Conservation (phyloP, 2,797 vertebrate genomes). For the Phaenicophaeus curvirostris region DNA sequence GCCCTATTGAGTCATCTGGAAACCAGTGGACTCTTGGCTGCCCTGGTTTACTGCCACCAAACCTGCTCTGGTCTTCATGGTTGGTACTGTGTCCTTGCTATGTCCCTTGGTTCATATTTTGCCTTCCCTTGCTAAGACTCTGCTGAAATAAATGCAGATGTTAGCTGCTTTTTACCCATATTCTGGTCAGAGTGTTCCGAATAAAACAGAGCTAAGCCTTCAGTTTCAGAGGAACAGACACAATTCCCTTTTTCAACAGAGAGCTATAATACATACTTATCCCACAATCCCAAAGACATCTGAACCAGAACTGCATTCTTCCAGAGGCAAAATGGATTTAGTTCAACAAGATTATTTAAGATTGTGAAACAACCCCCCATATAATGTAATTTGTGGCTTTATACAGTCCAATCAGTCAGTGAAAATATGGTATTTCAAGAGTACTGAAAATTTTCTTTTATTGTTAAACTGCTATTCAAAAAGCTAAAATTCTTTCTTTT, state of each 20-base stretch:
- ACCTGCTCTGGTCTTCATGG: neutral
- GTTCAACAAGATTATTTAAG: neutral
- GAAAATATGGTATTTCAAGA: neutral
- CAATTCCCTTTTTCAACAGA: neutral
- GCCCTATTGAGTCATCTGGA: too few species aligned
- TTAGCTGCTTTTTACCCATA: neutral
- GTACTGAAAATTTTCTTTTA: neutral
- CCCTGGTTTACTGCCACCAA: neutral
- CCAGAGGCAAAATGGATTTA: neutral
- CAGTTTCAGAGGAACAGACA: neutral
- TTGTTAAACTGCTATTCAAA: neutral
- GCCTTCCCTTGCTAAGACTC: neutral
- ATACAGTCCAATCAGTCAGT: neutral
- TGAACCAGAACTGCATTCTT: neutral
- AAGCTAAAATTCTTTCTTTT: neutral
- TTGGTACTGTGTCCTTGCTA: neutral
- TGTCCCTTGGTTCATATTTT: neutral
- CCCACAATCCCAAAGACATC: neutral
- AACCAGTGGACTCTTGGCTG: neutral
- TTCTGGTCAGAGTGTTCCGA: neutral
- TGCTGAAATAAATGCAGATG: neutral
- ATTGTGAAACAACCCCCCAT: neutral
- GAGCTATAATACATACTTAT: neutral
- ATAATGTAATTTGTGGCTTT: neutral
- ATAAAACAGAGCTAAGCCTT: neutral